phyloP scores from a whole-genome alignment of 2,888 invertebrate genomes.

The Hofmannophila pseudospretella region DNA sequence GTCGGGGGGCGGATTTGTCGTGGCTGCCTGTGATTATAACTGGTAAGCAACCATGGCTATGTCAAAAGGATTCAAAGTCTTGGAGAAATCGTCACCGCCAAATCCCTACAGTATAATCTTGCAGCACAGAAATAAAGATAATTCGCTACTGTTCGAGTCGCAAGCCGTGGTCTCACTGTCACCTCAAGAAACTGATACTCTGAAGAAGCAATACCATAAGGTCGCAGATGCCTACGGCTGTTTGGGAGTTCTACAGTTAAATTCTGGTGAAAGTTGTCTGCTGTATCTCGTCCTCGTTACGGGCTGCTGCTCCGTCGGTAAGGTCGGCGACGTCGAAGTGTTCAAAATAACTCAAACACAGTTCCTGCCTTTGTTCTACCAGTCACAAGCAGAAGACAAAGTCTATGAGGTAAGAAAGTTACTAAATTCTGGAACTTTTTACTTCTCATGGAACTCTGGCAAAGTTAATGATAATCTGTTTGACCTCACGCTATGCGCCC shows the following conservation, averaged over 20 bases:
- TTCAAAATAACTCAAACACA: conserved; percentile 96
- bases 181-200: conserved; percentile 91
- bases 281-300: conserved; percentile 95
- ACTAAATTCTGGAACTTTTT: conserved; percentile 98
- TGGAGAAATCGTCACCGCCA: conserved; percentile 91
- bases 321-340: conserved; percentile 95
- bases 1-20: conserved; percentile 53
- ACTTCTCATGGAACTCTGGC: conserved; percentile 90
- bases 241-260: conserved; percentile 93
- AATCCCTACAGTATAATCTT: conserved; percentile 93
- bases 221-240: conserved; percentile 97
- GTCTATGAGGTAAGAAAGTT: conserved; percentile 87
- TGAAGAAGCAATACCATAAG: conserved; percentile 93
- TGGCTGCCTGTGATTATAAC: conserved; percentile 27
- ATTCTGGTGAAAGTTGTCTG: conserved; percentile 89
- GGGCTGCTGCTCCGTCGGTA: conserved; percentile 97
- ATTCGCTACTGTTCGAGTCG: conserved; percentile 93
- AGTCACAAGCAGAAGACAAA: conserved; percentile 79
- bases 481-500: conserved; percentile 96
- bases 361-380: conserved; percentile 91
- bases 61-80: conserved; percentile 94
- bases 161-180: conserved; percentile 93
- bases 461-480: conserved; percentile 76
- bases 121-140: conserved; percentile 91
- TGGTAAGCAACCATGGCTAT: conserved; percentile 85